phyloP scores from a whole-genome alignment of 2,113 vertebrate species.

The Rhipidura dahli region DNA sequence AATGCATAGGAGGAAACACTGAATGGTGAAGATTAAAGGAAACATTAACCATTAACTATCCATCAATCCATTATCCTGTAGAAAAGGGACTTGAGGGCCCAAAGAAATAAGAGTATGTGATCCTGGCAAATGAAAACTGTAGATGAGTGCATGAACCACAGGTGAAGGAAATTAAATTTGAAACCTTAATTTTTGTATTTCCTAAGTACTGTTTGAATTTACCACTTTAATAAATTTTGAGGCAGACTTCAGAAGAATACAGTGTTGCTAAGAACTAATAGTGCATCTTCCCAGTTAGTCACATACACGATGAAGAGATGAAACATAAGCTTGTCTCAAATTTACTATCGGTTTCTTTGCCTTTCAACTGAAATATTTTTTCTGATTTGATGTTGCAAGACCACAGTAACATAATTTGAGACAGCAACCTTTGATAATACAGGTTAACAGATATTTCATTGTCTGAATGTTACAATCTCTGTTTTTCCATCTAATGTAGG shows the following conservation, averaged over 20 bases:
- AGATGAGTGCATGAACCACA: not conserved
- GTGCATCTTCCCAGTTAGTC: not conserved
- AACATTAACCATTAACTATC: not conserved
- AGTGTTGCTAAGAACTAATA: not conserved
- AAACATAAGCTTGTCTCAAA: not conserved
- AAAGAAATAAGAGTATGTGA: not conserved
- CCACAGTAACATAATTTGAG: not conserved
- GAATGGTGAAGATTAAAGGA: not conserved
- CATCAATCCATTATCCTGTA: not conserved
- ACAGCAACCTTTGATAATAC: not conserved
- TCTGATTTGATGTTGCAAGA: not conserved
- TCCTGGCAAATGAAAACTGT: not conserved
- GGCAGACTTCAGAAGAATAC: not conserved
- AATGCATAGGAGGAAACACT: not conserved
- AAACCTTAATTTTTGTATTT: not conserved
- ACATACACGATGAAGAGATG: not conserved
- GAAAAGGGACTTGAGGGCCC: not conserved
- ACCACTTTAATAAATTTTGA: not conserved
- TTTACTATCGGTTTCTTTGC: not conserved
- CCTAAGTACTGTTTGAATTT: not conserved
- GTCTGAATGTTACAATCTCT: not conserved
- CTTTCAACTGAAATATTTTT: constrained; percentile 15
- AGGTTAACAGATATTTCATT: constrained; percentile 9
- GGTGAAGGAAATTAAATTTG: not conserved
- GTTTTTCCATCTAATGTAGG: not conserved